Evolutionary conservation across 2,888 invertebrate species (phyloP), one percentile per base, ranked within the genome.

Genomic region (Oxycera nigricornis): DNA sequence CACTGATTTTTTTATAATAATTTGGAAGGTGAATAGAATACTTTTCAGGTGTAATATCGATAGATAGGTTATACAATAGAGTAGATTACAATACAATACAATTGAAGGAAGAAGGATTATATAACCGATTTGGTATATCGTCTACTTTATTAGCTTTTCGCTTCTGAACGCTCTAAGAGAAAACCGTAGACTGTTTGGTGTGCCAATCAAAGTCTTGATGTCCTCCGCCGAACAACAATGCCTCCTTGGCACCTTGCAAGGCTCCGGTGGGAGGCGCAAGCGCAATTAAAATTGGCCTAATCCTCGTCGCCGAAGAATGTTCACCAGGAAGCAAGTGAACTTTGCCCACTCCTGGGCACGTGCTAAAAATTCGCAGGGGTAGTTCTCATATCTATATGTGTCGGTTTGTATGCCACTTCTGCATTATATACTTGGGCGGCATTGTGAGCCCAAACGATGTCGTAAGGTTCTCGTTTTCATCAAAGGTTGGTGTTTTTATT

Each of bases 151-250:
- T 26, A 26, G 9, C 28, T 73, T 73, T 62, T 61, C 68, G 52
- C 74, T 75, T 77, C 73, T 74, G 75, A 75, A 73, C 75, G 61
- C 75, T 74, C 59, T 75, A 57, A 75, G 52, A 77, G 75, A 73
- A 39, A 72, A 77, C 77, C 75, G 77, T 74, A 77, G 77, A 77
- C 77, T 77, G 77, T 50, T 70, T 57, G 22, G n/a, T 70, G 59
- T 68, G 68, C 41, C 67, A 73, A 74, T 73, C 55, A 35, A 52
- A 73, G 57, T 76, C 68, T 68, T 70, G 55, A 74, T 70, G 55
- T 73, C 61, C 67, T 74, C 76, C 72, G 39, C n/a, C 61, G 55
- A 11, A 20, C 35, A 55, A 22, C 55, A 24, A 52, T 61, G 57
- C 50, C 70, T 73, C 70, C 75, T 67, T 73, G 68, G 59, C 73